Conservation (phyloP, 2,888 invertebrate genomes). For the Tinea pellionella region DNA sequence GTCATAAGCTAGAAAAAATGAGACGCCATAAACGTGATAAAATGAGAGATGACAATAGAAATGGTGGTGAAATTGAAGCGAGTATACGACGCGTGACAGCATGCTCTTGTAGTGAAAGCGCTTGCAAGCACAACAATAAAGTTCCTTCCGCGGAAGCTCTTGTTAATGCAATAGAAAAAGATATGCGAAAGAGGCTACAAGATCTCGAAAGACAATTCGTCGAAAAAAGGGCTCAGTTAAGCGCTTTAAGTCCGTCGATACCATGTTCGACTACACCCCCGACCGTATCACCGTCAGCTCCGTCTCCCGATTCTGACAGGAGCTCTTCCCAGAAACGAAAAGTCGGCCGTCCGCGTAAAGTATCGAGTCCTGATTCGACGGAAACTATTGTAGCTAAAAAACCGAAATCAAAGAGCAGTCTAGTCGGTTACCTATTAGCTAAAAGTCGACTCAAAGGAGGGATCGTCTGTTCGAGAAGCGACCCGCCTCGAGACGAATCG, state of each 20-base stretch:
- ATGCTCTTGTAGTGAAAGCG: conserved; percentile 39
- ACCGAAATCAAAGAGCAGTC: conserved; percentile 75
- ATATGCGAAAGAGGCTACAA: conserved; percentile 84
- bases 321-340: conserved; percentile 81
- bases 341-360: conserved; percentile 83
- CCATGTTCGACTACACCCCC: conserved; percentile 45
- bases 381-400: conserved; percentile 88
- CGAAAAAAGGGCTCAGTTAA: conserved; percentile 86
- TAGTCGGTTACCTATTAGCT: conserved; percentile 75
- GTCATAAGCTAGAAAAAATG: conserved; percentile 58
- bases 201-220: conserved; percentile 85
- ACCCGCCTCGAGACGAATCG: conserved; percentile 60
- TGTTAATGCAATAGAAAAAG: conserved; percentile 81
- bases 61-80: conserved; percentile 51
- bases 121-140: conserved; percentile 35
- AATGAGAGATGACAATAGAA: conserved; percentile 39
- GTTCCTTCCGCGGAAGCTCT: conserved; percentile 67
- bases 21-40: conserved; percentile 51
- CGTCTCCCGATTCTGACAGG: conserved; percentile 58
- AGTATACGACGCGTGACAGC: conserved; percentile 51
- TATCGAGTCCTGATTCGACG: conserved; percentile 73
- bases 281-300: conserved; percentile 53
- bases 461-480: conserved; percentile 61
- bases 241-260: conserved; percentile 73
- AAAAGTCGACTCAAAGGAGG: conserved; percentile 72